phyloP scores from a whole-genome alignment of 2,797 vertebrate genomes.

The Novumbra hubbsi region DNA sequence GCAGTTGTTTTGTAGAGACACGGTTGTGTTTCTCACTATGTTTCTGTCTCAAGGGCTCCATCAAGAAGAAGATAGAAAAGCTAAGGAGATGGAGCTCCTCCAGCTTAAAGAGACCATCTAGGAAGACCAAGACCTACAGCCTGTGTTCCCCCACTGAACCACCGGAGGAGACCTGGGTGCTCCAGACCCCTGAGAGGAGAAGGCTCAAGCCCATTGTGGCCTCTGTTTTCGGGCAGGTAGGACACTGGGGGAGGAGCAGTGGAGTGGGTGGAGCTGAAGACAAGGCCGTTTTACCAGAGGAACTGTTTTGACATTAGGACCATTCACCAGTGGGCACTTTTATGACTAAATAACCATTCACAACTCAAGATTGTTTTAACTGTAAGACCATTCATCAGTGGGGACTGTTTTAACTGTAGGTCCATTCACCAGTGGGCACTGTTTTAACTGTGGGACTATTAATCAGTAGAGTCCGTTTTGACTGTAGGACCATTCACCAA shows the following conservation, averaged over 20 bases:
- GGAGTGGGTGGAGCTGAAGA: not conserved
- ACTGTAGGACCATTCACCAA: not conserved
- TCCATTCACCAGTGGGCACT: not conserved
- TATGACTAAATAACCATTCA: not conserved
- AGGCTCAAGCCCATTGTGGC: constrained; percentile 74
- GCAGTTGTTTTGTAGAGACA: too few species aligned
- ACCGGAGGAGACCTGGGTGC: constrained; percentile 49
- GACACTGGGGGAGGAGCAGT: constrained; percentile 11
- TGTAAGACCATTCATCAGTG: not conserved
- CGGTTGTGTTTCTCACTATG: not conserved
- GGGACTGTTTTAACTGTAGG: not conserved
- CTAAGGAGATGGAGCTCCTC: constrained; percentile 76
- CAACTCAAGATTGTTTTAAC: not conserved
- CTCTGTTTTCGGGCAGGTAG: constrained; percentile 80
- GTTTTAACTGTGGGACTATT: not conserved
- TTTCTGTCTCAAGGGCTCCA: constrained; percentile 64
- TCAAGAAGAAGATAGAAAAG: constrained; percentile 78
- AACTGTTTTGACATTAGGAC: too few species aligned
- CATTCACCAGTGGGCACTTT: too few species aligned
- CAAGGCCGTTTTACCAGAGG: too few species aligned
- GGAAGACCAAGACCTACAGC: constrained; percentile 69
- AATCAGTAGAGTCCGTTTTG: not conserved
- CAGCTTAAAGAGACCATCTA: constrained; percentile 69
- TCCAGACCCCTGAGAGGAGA: constrained; percentile 55
- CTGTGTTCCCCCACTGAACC: constrained; percentile 62